A percentile compares a stretch with the other conserved stretches of the same genome.
Evolutionary conservation across 2,888 invertebrate genomes (phyloP).

Genomic region (Elegia similella): DNA sequence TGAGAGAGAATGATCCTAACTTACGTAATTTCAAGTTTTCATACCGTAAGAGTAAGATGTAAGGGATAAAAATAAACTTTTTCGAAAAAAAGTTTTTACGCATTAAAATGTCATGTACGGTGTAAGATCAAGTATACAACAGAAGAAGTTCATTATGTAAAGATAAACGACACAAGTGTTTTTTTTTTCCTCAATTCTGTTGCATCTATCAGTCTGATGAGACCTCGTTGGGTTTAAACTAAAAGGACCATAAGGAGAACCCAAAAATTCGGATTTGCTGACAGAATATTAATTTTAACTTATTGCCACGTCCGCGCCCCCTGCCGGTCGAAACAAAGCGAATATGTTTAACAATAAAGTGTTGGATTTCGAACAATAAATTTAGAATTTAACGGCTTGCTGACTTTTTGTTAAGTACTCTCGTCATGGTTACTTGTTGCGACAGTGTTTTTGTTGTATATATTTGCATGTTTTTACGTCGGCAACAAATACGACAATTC

Average conservation of each 20-base stretch:
- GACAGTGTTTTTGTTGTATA: slow-evolving; percentile 21
- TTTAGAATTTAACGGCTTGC: slow-evolving; percentile 51
- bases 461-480: slow-evolving; percentile 6
- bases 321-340: slow-evolving; percentile 60
- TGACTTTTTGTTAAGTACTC: slow-evolving; percentile 55
- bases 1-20: no score
- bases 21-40: no score
- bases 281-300: slow-evolving; percentile 76
- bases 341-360: slow-evolving; percentile 61
- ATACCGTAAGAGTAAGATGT: no score
- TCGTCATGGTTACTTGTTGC: slow-evolving; percentile 34
- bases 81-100: no score
- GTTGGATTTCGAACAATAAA: slow-evolving; percentile 59
- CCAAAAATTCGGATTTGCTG: slow-evolving; percentile 63
- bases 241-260: slow-evolving; percentile 52
- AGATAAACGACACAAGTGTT: no score
- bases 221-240: not conserved
- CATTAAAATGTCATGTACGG: no score
- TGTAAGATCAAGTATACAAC: no score
- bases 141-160: no score
- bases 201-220: no score
- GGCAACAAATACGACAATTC: not conserved
- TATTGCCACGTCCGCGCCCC: slow-evolving; percentile 51
- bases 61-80: no score
- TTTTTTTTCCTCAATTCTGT: no score